Evolutionary conservation across 2,888 invertebrate genomes (phyloP).

Genomic region (Cheilosia vulpina): DNA sequence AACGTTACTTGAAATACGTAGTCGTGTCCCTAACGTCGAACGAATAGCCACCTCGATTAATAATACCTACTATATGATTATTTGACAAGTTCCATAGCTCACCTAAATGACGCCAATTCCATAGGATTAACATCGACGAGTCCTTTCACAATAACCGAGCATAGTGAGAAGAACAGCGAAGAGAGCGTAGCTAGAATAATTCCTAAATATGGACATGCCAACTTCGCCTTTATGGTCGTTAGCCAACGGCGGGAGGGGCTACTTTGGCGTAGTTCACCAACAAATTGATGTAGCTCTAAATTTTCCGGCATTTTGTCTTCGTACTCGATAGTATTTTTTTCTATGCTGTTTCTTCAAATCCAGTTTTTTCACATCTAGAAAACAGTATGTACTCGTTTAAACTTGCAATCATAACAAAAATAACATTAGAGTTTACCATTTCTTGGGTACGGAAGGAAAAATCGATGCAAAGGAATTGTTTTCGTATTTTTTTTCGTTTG

Average conservation of each 20-base stretch:
- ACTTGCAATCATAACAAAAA: not conserved
- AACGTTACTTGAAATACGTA: no score
- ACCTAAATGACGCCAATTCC: conserved; percentile 91
- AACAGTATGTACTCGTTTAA: not conserved
- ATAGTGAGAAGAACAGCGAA: conserved; percentile 94
- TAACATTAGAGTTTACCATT: conserved; percentile 47
- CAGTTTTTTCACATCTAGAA: conserved; percentile 34
- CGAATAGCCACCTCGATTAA: no score
- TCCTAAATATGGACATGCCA: conserved; percentile 91
- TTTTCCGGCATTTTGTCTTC: conserved; percentile 87
- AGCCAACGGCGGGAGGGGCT: conserved; percentile 80
- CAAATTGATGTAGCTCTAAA: conserved; percentile 91
- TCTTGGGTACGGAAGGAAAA: conserved; percentile 56
- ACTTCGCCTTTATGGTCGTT: conserved; percentile 80
- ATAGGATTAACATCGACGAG: conserved; percentile 93
- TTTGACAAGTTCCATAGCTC: conserved; percentile 26
- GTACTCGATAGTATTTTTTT: not conserved
- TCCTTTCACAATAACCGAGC: conserved; percentile 95
- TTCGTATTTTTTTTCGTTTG: conserved; percentile 15
- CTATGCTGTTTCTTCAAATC: not conserved
- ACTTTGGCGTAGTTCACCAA: conserved; percentile 85
- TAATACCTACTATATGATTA: no score
- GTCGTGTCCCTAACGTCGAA: no score
- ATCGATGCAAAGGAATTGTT: conserved; percentile 55
- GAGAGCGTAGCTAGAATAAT: conserved; percentile 93